Evolutionary conservation across 2,113 vertebrate species (phyloP), one percentile per base, ranked within the genome.

Genomic region (Heliornis fulica): DNA sequence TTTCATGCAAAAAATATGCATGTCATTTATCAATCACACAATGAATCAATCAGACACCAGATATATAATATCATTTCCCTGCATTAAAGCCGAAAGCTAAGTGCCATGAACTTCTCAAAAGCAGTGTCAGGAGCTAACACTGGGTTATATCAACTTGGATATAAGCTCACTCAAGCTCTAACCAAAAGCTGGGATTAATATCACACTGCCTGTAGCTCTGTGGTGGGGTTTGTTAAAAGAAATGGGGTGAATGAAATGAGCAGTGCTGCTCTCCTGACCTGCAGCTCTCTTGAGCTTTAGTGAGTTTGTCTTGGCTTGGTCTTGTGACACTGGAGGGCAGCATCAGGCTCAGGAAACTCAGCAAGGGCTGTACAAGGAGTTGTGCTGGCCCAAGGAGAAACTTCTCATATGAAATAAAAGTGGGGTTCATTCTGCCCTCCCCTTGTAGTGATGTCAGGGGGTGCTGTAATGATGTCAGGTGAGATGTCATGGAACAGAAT

Each of bases 21-120:
- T 40, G 82, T 79, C 94, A 61, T 97, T 96, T 95, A 95, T 96
- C 95, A 92, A 90, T 96, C 91, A 91, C 89, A 92, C 72, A 69
- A 57, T 59, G 89, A 96, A 95, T 97, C 94, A 77, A 51, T 92
- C 95, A 87, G 87, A 83, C 83, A 53, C 88, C 34, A 59, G 78
- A 59, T 66, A 51, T 36, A 83, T 84, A 92, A 95, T 1, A 32
- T 43, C 88, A 90, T 92, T 90, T 95, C 41, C 75, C 83, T 22
- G 69, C 59, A 83, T 83, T 86, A 72, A 61, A 81, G 77, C 83
- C 89, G 68, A 2, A 8, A 82, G 70, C 34, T 78, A 79, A 89
- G 74, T 14, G 26, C 89, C 93, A 90, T 5, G 0, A 79, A n/a
- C 81, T 61, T 72, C 14, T 3, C 78, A n/a, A 51, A 79, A 63